A percentile compares a stretch with the other conserved stretches of the same genome.
Evolutionary conservation across 2,888 invertebrate genomes (phyloP).

Genomic region (Elgonia sp.): DNA sequence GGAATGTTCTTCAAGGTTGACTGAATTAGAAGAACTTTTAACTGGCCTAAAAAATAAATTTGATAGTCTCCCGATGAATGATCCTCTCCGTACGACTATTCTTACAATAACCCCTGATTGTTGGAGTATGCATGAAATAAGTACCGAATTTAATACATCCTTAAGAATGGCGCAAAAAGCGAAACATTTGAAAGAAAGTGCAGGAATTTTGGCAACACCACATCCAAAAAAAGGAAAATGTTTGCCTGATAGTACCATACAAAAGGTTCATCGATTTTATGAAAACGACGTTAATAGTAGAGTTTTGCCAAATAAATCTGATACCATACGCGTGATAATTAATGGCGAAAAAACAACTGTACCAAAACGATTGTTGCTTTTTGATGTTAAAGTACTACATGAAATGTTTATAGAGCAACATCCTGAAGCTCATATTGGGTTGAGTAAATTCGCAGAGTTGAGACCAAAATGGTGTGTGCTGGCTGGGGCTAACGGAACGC

Average conservation of each 20-base stretch:
- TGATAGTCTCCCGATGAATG: conserved; percentile 21
- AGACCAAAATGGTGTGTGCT: conserved; percentile 48
- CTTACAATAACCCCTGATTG: conserved; percentile 44
- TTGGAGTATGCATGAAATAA: conserved; percentile 33
- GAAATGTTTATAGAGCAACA: conserved; percentile 30
- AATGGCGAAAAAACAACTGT: conserved; percentile 16
- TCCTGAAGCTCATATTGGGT: conserved; percentile 29
- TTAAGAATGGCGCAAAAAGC: conserved; percentile 6
- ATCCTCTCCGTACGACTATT: conserved; percentile 43
- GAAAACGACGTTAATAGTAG: conserved; percentile 29
- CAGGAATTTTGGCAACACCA: background rate
- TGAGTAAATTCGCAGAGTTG: conserved; percentile 27
- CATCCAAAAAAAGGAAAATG: conserved; percentile 15
- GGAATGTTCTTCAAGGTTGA: background rate
- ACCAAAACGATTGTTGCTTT: conserved; percentile 39
- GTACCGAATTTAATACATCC: conserved; percentile 37
- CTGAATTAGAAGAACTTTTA: conserved; percentile 35
- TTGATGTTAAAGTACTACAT: conserved; percentile 1
- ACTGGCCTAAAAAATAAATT: conserved; percentile 46
- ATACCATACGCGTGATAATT: conserved; percentile 15
- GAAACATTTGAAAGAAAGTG: background rate
- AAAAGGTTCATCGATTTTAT: conserved; percentile 5
- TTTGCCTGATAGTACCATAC: background rate
- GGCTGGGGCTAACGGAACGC: conserved; percentile 39
- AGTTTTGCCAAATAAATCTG: conserved; percentile 41